A percentile compares a stretch with the other conserved stretches of the same genome.
These are phyloP conservation scores for Bolinopsis microptera DNA, from an alignment of 37 sponge, comb jelly and placozoan species.

Conservation along the genomic window DNA sequence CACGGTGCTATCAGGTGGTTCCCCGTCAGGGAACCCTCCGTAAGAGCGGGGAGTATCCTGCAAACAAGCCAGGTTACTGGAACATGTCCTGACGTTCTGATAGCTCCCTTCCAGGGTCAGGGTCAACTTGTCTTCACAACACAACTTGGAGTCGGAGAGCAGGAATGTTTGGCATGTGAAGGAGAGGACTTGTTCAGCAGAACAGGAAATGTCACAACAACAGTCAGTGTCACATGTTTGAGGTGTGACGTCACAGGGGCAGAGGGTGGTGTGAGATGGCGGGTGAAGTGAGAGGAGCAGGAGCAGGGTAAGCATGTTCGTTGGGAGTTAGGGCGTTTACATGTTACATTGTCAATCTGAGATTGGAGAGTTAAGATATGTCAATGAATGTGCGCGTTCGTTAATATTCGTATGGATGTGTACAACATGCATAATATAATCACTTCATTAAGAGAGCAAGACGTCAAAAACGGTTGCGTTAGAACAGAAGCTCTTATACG, in stretches of 20 bases:
- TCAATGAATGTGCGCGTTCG: too few relatives aligned
- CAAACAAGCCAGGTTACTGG: not conserved
- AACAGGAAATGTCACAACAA: constrained; percentile 36
- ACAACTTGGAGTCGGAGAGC: constrained; percentile 38
- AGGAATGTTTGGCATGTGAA: constrained; percentile 36
- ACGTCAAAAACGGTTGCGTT: too few relatives aligned
- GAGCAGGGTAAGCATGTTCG: not conserved
- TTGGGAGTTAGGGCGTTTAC: not conserved
- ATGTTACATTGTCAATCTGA: not conserved
- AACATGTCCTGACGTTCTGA: not conserved
- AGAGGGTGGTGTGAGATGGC: not conserved
- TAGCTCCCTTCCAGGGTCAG: not conserved
- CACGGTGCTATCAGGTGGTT: not conserved
- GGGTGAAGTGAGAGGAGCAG: constrained; percentile 4
- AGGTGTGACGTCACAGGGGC: constrained; percentile 25
- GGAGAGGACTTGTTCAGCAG: constrained; percentile 16
- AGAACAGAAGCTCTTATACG: too few relatives aligned
- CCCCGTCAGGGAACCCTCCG: not conserved
- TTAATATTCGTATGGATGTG: too few relatives aligned
- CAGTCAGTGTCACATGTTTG: not conserved
- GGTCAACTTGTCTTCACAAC: constrained; percentile 20
- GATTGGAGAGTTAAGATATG: not conserved
- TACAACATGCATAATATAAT: too few relatives aligned
- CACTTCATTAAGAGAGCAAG: too few relatives aligned
- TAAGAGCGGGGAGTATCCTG: not conserved